Evolutionary conservation across 2,113 vertebrate genomes (phyloP), one percentile per base, ranked within the genome.

Genomic region (Platysternon megacephalum): DNA sequence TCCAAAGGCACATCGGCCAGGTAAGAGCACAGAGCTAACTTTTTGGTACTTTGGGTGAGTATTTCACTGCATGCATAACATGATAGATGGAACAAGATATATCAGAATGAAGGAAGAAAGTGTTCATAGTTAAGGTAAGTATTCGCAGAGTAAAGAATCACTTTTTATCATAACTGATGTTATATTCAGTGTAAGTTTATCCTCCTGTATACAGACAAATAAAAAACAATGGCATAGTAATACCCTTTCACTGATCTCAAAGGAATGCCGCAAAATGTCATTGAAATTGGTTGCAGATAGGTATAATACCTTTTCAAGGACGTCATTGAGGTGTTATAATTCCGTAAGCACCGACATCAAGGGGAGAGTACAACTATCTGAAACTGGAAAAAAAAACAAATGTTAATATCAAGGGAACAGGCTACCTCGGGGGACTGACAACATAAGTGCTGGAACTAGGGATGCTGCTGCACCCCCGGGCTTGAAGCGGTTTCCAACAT

Each of bases 1-100:
- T 93, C 99, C 99, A 94, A 99, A 99, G 98, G 99, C 99, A 24
- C 99, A 99, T 97, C 98, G 99, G 98, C 99, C 99, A 98, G 99
- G 99, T 99, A 97, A 99, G 99, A 26, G 8, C 0, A n/a, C 26
- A 2, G 3, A 10, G 26, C n/a, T 49, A 4, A 16, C 0, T 0
- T 39, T 19, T 26, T 29, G 35, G 44, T 12, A 2, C 0, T 35
- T 80, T 13, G 11, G 11, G 26, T 19, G 9, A 17, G 72, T 39
- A 6, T 88, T 81, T 55, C 22, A 17, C 0, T 1, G 35, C 42
- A 0, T 46, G 22, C 35, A 8, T 32, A 4, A 3, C 46, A 5
- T 79, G 52, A 48, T 52, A n/a, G 51, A 76, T 0, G 4, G 28
- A 16, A 42, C 11, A 26, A 19, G 11, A 28, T 3, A 0, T 78